phyloP scores from a whole-genome alignment of 1,140 invertebrate genomes.

The Drosophila tropicalis region DNA sequence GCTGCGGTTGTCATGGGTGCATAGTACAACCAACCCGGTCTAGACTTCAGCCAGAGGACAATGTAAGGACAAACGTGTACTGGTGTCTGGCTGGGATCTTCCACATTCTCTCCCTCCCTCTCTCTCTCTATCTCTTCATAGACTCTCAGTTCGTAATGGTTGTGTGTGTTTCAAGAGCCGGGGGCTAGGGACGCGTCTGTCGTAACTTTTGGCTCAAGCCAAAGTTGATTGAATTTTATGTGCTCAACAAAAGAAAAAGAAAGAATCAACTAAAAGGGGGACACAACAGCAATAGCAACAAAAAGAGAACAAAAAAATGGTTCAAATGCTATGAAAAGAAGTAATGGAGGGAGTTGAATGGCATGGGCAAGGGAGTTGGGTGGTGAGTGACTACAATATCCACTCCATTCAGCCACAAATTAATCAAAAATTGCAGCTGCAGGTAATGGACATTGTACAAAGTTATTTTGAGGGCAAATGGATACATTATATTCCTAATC shows the following conservation, averaged over 20 bases:
- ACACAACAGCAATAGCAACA: conserved; percentile 30
- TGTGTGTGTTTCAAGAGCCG: too few species aligned
- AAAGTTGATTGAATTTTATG: conserved; percentile 82
- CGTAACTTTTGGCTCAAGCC: conserved; percentile 70
- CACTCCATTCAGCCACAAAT: conserved; percentile 29
- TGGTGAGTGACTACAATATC: conserved; percentile 34
- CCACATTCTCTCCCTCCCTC: too few species aligned
- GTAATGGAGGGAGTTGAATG: conserved; percentile 2
- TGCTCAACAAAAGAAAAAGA: conserved; percentile 61
- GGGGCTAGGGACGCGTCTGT: conserved; percentile 27
- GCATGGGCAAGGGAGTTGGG: not conserved
- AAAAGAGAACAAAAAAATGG: not conserved
- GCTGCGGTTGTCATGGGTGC: conserved; percentile 73
- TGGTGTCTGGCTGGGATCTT: conserved; percentile 42
- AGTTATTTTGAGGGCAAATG: conserved; percentile 1
- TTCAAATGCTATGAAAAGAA: too few species aligned
- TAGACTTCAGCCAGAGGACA: conserved; percentile 61
- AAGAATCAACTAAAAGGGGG: conserved; percentile 50
- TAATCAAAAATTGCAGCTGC: conserved; percentile 29
- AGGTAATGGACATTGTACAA: conserved; percentile 18
- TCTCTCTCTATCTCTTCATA: too few species aligned
- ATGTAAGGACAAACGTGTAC: conserved; percentile 78
- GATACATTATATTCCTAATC: conserved; percentile 6
- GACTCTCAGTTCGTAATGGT: not conserved
- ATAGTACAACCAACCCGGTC: conserved; percentile 21